phyloP scores from a whole-genome alignment of 2,113 vertebrate genomes.

The Cottus gobio region DNA sequence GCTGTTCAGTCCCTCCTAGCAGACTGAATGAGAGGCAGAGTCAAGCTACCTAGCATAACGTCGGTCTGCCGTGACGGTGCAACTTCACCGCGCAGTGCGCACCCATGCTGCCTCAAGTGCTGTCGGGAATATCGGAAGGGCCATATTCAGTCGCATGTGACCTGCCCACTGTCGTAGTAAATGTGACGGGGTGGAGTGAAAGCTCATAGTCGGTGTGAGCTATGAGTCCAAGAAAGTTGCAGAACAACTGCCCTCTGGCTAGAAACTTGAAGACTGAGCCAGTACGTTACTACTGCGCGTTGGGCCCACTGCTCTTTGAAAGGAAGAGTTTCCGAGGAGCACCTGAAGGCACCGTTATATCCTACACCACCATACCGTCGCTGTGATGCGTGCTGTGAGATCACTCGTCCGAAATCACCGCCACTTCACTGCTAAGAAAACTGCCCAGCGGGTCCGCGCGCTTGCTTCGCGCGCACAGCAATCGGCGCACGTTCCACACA shows the following conservation, averaged over 20 bases:
- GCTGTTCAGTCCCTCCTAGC: neutral
- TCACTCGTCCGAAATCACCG: slow-evolving; percentile 82
- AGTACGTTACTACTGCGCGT: neutral
- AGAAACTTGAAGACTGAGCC: neutral
- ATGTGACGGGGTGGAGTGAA: neutral
- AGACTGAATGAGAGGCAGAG: neutral
- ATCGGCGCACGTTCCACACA: neutral
- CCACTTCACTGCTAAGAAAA: slow-evolving; percentile 58
- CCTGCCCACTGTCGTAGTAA: neutral
- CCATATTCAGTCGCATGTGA: slow-evolving; percentile 9
- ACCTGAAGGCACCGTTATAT: slow-evolving; percentile 67
- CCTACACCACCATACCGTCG: slow-evolving; percentile 42
- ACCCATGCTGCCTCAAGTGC: slow-evolving; percentile 25
- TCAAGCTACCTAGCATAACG: slow-evolving; percentile 59
- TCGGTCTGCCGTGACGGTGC: slow-evolving; percentile 50
- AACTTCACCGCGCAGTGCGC: slow-evolving; percentile 36
- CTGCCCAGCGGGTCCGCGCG: neutral
- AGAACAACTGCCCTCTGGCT: too few species aligned
- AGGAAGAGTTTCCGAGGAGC: slow-evolving; percentile 54
- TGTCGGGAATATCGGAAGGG: neutral
- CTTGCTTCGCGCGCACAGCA: neutral
- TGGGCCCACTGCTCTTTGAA: neutral
- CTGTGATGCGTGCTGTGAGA: slow-evolving; percentile 66
- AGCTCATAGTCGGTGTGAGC: neutral
- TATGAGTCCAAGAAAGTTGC: too few species aligned